phyloP scores from a whole-genome alignment of 2,113 vertebrate genomes.

The Lamprologus speciosus region DNA sequence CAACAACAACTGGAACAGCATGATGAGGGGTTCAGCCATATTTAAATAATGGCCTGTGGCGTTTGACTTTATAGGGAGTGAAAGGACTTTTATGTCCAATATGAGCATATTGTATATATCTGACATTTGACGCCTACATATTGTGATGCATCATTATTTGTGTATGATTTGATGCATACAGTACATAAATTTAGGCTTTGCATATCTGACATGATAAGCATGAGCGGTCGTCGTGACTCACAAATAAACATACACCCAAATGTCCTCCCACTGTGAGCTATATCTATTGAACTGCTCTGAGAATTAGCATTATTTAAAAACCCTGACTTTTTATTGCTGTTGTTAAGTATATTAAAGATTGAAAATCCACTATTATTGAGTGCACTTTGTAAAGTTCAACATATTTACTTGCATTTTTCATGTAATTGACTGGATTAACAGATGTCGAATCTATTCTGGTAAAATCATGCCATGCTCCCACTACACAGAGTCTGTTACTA shows the following conservation, averaged over 20 bases:
- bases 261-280: background rate
- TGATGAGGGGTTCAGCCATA: background rate
- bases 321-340: background rate
- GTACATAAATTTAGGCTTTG: background rate
- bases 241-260: background rate
- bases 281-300: background rate
- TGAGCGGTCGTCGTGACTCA: background rate
- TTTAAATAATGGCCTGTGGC: slow-evolving; percentile 17
- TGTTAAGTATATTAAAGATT: background rate
- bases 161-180: background rate
- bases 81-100: background rate
- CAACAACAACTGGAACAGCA: slow-evolving; percentile 24
- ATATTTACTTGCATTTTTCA: background rate
- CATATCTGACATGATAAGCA: background rate
- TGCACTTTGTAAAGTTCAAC: background rate
- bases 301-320: background rate
- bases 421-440: background rate
- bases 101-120: background rate
- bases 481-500: background rate
- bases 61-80: background rate
- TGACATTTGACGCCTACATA: background rate
- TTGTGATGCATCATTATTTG: background rate
- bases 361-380: background rate
- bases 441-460: background rate
- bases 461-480: background rate